These are phyloP conservation scores for Drosophila oshimai DNA, from an alignment of 1,140 invertebrate genomes.

Conservation along the genomic window DNA sequence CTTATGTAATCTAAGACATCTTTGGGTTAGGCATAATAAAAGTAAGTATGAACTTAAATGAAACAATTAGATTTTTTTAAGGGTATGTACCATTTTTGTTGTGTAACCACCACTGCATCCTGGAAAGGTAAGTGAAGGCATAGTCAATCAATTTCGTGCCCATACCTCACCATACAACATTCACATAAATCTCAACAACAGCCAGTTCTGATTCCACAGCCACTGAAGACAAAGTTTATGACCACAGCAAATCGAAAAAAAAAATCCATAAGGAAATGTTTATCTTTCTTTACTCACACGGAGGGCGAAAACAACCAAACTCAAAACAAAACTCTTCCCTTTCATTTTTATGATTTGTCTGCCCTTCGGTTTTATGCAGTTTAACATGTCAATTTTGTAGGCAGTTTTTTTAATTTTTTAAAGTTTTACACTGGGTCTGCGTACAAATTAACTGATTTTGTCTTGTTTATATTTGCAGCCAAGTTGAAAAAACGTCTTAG, in stretches of 20 bases:
- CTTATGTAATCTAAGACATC: neutral
- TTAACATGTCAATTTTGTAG: conserved; percentile 46
- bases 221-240: conserved; percentile 18
- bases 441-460: conserved; percentile 56
- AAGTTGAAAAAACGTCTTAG: conserved; percentile 82
- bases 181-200: conserved; percentile 5
- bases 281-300: conserved; percentile 27
- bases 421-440: conserved; percentile 1
- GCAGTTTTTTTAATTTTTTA: conserved; percentile 42
- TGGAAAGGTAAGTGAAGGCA: conserved; percentile 52
- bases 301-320: conserved; percentile 37
- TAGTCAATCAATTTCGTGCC: conserved; percentile 37
- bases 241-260: conserved; percentile 21
- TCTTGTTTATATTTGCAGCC: conserved; percentile 77
- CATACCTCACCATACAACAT: conserved; percentile 23
- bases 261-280: conserved; percentile 51
- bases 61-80: neutral
- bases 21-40: neutral
- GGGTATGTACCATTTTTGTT: conserved; percentile 24
- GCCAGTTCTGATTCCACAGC: conserved; percentile 9
- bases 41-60: conserved; percentile 14
- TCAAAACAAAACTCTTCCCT: conserved; percentile 41
- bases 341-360: conserved; percentile 40
- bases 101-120: conserved; percentile 10
- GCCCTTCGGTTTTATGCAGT: conserved; percentile 13